Percentiles rank a stretch among this genome's conserved stretches.
Conservation (phyloP, 2,797 vertebrate species). For the Gallirallus australis region DNA sequence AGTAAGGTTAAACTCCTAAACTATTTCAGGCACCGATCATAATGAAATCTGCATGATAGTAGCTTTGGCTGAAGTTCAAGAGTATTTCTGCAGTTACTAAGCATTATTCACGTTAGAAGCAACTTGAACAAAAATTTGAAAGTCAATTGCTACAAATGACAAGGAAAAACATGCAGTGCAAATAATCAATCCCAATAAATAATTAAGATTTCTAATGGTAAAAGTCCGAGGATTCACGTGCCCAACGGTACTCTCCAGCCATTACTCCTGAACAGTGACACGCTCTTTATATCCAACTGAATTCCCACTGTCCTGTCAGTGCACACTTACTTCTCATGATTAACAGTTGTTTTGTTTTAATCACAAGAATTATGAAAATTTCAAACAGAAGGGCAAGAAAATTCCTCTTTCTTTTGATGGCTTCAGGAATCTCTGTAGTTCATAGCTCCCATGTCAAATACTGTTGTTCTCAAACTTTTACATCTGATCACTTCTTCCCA, state of each 20-base stretch:
- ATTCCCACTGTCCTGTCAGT: not conserved
- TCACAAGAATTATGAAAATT: not conserved
- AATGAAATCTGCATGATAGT: slow-evolving; percentile 9
- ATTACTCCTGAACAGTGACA: not conserved
- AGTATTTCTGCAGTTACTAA: not conserved
- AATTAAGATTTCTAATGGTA: not conserved
- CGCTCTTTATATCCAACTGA: not conserved
- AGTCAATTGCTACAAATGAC: slow-evolving; percentile 3
- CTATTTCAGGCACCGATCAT: slow-evolving; percentile 8
- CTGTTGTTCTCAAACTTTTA: not conserved
- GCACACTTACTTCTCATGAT: not conserved
- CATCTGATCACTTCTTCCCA: not conserved
- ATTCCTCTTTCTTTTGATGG: not conserved
- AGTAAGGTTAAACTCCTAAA: slow-evolving; percentile 23
- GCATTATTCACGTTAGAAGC: not conserved
- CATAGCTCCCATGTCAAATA: not conserved
- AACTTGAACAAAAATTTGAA: slow-evolving; percentile 8
- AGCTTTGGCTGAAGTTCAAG: slow-evolving; percentile 27
- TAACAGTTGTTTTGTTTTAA: not conserved
- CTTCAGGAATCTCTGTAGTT: not conserved
- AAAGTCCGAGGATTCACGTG: not conserved
- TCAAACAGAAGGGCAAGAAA: not conserved
- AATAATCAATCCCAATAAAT: slow-evolving; percentile 2
- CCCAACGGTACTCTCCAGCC: not conserved
- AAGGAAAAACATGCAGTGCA: not conserved